A percentile compares a stretch with the other conserved stretches of the same genome.
These are phyloP conservation scores for Scaeva pyrastri DNA, from an alignment of 2,888 invertebrate species.

Conservation along the genomic window DNA sequence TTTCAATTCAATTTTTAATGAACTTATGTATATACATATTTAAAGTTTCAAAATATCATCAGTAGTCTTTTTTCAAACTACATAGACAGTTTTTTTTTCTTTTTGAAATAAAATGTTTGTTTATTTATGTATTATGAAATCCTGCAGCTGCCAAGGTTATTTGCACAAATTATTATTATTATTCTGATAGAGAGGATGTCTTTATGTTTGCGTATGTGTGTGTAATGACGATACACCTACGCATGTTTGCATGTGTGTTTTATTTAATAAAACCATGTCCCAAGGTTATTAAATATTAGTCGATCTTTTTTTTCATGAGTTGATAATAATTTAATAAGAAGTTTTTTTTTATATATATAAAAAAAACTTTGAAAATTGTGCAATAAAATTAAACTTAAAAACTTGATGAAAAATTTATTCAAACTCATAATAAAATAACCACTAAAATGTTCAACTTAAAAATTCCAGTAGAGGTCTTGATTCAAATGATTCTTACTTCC, in stretches of 20 bases:
- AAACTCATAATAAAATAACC: no score
- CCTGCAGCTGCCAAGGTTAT: conserved; percentile 30
- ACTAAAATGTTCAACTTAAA: no score
- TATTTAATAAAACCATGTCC: background rate
- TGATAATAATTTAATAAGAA: background rate
- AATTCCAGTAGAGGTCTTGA: no score
- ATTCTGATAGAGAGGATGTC: conserved; percentile 25
- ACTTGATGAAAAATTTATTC: no score
- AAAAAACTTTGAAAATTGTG: background rate
- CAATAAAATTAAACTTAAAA: background rate
- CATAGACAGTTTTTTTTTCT: background rate
- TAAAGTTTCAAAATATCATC: background rate
- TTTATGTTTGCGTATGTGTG: background rate
- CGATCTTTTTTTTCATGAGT: background rate
- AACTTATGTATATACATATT: background rate
- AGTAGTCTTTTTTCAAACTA: background rate
- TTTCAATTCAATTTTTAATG: conserved; percentile 3
- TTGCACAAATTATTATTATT: conserved; percentile 11
- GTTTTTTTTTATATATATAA: background rate
- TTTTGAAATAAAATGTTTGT: conserved; percentile 16
- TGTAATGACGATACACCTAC: background rate
- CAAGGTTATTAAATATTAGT: conserved; percentile 12
- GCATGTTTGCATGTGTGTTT: conserved; percentile 8
- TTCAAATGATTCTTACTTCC: no score
- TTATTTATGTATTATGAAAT: conserved; percentile 18